Evolutionary conservation across 2,113 vertebrate genomes (phyloP), one percentile per base, ranked within the genome.

Genomic region (Dipodomys ordii): DNA sequence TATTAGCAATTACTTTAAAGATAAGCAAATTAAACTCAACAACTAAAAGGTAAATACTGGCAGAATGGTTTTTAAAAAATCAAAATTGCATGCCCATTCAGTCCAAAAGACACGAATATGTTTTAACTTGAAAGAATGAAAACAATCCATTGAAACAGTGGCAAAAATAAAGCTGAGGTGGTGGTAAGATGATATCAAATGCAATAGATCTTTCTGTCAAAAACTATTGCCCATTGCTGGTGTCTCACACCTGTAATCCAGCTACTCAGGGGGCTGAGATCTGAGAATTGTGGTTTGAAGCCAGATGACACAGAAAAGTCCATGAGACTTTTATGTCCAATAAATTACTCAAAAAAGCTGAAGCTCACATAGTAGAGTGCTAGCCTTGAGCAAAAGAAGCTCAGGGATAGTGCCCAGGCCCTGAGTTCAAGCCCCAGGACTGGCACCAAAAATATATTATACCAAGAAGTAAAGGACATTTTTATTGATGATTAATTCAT

Each of bases 401-500:
- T 1, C 49, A 49, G 12, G 49, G 9, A 49, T 12, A 49, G 49
- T 49, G 9, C 49, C 49, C 10, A 49, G 8, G 49, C 49, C 49
- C 49, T 49, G 9, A 49, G 49, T 49, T 49, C 12, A 49, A 49
- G 49, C 49, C 8, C 49, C 49, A 49, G 12, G 49, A 49, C 49
- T 49, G 49, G 49, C 49, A 49, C 49, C 49, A 49, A 9, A 49
- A 9, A 49, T 12, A 49, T 12, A 49, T n/a, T 91, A 8, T 64
- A 80, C 62, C 19, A 65, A 62, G n/a, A 69, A 19, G 69, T 1
- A 62, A 64, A 65, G 46, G 44, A 30, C n/a, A 86, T 83, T 79
- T 81, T 91, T 94, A 79, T 80, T 93, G 77, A 83, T 87, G 74
- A 80, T 84, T 77, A 39, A 28, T 83, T 92, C 60, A 67, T 91